phyloP scores from a whole-genome alignment of 2,888 invertebrate species.

The Sepiola atlantica region DNA sequence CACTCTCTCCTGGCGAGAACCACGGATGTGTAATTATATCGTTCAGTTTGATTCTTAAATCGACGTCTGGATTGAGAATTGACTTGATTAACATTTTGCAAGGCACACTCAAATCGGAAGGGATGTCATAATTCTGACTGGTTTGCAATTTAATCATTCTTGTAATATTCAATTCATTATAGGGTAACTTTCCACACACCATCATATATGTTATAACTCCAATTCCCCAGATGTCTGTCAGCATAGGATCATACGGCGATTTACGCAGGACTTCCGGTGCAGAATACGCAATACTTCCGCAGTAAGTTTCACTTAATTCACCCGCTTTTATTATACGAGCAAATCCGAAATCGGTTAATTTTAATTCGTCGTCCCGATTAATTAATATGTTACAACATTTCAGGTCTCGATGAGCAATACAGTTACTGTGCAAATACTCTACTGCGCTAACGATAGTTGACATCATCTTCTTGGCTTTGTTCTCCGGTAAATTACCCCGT shows the following conservation, averaged over 20 bases:
- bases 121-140: not conserved
- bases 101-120: not conserved
- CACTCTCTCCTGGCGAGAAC: not conserved
- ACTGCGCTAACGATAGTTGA: not conserved
- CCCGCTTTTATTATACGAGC: not conserved
- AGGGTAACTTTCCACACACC: not conserved
- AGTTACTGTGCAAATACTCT: not conserved
- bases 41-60: not conserved
- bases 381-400: conserved; percentile 32
- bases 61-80: not conserved
- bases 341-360: conserved; percentile 16
- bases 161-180: not conserved
- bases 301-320: conserved; percentile 40
- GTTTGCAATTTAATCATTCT: not conserved
- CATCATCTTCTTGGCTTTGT: not conserved
- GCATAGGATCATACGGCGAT: not conserved
- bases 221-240: not conserved
- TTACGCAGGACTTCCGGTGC: not conserved
- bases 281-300: conserved; percentile 34
- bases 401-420: not conserved
- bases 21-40: not conserved
- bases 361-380: not conserved
- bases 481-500: not conserved
- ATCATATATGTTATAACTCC: not conserved
- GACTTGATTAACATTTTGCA: not conserved